These are phyloP conservation scores for Lissocephala sabroskyi DNA, from an alignment of 2,888 invertebrate species.

Conservation along the genomic window DNA sequence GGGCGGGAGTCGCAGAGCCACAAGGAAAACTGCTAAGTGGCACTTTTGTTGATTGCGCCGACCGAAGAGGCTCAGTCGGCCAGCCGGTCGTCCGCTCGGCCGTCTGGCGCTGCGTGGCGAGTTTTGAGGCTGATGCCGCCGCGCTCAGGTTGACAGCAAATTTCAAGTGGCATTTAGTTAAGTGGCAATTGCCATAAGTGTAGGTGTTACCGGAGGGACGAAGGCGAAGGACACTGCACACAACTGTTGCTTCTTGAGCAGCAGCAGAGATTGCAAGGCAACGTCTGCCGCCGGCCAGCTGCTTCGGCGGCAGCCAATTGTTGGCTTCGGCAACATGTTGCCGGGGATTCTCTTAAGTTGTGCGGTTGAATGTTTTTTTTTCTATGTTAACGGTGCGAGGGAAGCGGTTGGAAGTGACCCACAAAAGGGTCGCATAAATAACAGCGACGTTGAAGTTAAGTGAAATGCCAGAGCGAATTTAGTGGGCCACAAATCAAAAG, in stretches of 20 bases:
- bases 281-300: not conserved
- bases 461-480: not conserved
- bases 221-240: slow-evolving; percentile 6
- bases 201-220: not conserved
- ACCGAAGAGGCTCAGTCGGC: no score
- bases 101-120: no score
- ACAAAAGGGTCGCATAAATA: slow-evolving; percentile 12
- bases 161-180: slow-evolving; percentile 24
- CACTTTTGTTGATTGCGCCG: slow-evolving; percentile 52
- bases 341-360: slow-evolving; percentile 19
- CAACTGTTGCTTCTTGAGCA: slow-evolving; percentile 41
- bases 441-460: not conserved
- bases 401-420: no score
- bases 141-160: slow-evolving; percentile 9
- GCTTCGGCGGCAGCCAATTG: not conserved
- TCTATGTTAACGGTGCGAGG: no score
- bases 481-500: slow-evolving; percentile 4
- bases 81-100: no score
- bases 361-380: no score
- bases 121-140: no score
- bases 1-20: not conserved
- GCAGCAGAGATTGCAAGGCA: slow-evolving; percentile 17
- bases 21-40: slow-evolving; percentile 12
- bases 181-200: slow-evolving; percentile 38
- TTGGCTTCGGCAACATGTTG: slow-evolving; percentile 54